phyloP scores from a whole-genome alignment of 1,140 invertebrate genomes.

The honey bee (Apis mellifera) region DNA sequence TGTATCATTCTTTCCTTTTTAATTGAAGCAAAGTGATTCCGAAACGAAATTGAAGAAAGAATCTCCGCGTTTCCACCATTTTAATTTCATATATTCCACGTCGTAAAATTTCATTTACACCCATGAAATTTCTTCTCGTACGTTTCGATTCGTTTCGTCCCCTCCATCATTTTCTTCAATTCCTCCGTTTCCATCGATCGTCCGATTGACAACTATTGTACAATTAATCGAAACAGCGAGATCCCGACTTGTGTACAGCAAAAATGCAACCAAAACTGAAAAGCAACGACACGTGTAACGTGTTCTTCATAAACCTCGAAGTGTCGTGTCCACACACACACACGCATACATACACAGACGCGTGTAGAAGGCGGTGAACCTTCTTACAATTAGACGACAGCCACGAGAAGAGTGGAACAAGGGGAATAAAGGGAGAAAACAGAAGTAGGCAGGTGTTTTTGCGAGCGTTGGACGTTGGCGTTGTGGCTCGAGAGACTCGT shows the following conservation, averaged over 20 bases:
- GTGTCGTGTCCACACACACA: slow-evolving; percentile 7
- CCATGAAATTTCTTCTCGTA: too few relatives aligned
- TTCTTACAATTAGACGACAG: not conserved
- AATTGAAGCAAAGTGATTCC: not conserved
- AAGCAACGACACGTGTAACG: slow-evolving; percentile 35
- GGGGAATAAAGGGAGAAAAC: slow-evolving; percentile 24
- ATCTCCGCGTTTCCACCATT: not conserved
- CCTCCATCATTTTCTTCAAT: not conserved
- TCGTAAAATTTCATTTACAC: too few relatives aligned
- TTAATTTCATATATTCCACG: not conserved
- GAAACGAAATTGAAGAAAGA: not conserved
- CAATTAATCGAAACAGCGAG: not conserved
- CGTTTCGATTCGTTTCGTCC: too few relatives aligned
- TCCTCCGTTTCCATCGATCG: not conserved
- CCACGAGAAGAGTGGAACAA: not conserved
- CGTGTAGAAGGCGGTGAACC: not conserved
- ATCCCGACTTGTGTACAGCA: slow-evolving; percentile 10
- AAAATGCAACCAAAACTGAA: not conserved
- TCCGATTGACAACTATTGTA: not conserved
- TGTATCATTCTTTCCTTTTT: not conserved
- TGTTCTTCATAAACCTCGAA: slow-evolving; percentile 4
- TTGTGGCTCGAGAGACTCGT: slow-evolving; percentile 62
- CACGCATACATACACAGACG: not conserved
- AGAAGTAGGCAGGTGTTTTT: slow-evolving; percentile 69
- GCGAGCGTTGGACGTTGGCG: slow-evolving; percentile 60